Percentiles rank a stretch among this genome's conserved stretches.
phyloP scores from a whole-genome alignment of 2,113 vertebrate genomes.

The Chinchilla lanigera region DNA sequence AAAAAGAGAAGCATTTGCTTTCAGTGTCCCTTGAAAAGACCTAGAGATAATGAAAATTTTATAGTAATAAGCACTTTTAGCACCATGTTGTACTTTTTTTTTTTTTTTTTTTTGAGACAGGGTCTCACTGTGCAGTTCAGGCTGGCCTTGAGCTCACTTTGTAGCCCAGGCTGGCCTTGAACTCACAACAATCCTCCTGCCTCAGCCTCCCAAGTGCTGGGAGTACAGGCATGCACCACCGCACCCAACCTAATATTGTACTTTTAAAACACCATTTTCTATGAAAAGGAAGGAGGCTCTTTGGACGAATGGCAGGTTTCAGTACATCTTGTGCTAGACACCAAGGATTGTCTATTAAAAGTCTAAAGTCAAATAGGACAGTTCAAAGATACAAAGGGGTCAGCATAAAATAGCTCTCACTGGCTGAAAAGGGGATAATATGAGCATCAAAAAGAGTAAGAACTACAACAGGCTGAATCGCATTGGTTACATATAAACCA shows the following conservation, averaged over 20 bases:
- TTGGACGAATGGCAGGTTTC: neutral
- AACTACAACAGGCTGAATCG: constrained; percentile 1
- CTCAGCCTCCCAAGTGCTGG: too few species aligned
- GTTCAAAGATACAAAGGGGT: neutral
- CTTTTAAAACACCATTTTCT: neutral
- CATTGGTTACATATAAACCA: neutral
- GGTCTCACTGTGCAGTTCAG: too few species aligned
- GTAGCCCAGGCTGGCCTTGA: too few species aligned
- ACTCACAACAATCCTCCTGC: too few species aligned
- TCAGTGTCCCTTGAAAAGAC: neutral
- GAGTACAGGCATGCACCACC: too few species aligned
- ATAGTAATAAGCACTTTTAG: neutral
- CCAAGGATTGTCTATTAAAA: constrained; percentile 22
- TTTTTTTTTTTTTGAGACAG: too few species aligned
- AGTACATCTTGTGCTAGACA: neutral
- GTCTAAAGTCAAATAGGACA: constrained; percentile 7
- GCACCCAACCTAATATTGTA: too few species aligned
- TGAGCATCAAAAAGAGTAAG: neutral
- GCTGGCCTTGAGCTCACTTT: too few species aligned
- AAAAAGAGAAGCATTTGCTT: neutral
- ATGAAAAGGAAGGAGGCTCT: neutral
- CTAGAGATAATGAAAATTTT: neutral
- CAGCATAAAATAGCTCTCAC: neutral
- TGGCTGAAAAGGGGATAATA: neutral
- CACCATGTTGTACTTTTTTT: neutral